Percentiles rank a stretch among this genome's conserved stretches.
Conservation (phyloP, 2,113 vertebrate species). For the Prunella fulvescens region DNA sequence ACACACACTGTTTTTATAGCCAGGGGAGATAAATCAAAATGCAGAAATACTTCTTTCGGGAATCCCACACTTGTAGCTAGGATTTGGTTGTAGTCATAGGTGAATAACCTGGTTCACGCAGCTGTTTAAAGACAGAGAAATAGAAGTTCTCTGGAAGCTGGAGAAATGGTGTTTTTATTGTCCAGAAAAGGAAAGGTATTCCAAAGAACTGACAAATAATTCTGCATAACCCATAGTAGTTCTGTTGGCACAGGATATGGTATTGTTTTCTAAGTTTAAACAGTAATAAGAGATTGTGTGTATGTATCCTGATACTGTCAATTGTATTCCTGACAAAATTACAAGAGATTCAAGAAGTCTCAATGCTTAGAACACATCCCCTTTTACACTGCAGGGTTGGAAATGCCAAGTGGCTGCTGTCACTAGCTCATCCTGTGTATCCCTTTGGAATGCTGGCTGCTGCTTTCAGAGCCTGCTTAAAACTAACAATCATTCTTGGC, state of each 20-base stretch:
- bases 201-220: background rate
- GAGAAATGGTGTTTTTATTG: background rate
- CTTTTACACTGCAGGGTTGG: background rate
- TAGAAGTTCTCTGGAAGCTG: background rate
- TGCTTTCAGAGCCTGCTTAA: background rate
- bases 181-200: constrained; percentile 17
- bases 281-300: background rate
- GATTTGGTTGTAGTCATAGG: background rate
- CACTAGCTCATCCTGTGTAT: background rate
- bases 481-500: background rate
- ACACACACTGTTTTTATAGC: background rate
- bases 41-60: background rate
- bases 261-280: constrained; percentile 22
- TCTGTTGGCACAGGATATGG: background rate
- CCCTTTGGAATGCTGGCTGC: background rate
- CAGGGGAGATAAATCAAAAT: background rate
- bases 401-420: background rate
- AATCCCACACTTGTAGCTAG: background rate
- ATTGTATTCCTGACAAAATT: background rate
- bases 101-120: background rate
- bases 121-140: background rate
- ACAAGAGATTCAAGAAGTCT: background rate
- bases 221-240: background rate
- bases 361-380: background rate
- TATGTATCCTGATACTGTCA: background rate